A percentile compares a stretch with the other conserved stretches of the same genome.
phyloP scores from a whole-genome alignment of 1,140 invertebrate genomes.

The Zeugodacus cucurbitae region DNA sequence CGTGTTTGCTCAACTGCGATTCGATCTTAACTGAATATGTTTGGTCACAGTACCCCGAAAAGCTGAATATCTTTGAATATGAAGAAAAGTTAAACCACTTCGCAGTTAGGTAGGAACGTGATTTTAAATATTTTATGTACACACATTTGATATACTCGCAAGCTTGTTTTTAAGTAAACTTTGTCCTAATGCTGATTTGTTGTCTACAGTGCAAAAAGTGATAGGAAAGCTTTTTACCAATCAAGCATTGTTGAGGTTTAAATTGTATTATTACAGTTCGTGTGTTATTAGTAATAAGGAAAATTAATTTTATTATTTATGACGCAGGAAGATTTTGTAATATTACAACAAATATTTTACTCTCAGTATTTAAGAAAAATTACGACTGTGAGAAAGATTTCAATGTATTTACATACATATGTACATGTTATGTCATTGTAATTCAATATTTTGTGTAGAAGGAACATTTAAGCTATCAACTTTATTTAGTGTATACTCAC shows the following conservation, averaged over 20 bases:
- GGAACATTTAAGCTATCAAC: no score
- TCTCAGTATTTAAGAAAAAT: no score
- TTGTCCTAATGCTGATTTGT: background rate
- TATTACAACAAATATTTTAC: no score
- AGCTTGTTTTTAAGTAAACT: background rate
- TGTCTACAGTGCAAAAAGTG: background rate
- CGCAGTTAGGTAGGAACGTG: background rate
- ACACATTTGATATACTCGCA: background rate
- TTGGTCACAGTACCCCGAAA: background rate
- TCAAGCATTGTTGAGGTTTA: background rate
- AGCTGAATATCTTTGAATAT: constrained; percentile 31
- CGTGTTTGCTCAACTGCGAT: background rate
- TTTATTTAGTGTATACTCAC: no score
- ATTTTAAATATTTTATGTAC: background rate
- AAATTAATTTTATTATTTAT: no score
- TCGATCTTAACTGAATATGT: constrained; percentile 16
- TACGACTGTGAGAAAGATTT: no score
- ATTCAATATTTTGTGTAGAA: no score
- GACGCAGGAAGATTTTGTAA: no score
- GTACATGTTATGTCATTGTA: no score
- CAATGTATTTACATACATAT: no score
- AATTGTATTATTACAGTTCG: no score
- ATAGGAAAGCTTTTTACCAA: background rate
- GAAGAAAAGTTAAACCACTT: background rate
- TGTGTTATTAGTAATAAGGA: no score